These are phyloP conservation scores for Saccopteryx bilineata DNA, from an alignment of 2,113 vertebrate genomes.

Conservation along the genomic window DNA sequence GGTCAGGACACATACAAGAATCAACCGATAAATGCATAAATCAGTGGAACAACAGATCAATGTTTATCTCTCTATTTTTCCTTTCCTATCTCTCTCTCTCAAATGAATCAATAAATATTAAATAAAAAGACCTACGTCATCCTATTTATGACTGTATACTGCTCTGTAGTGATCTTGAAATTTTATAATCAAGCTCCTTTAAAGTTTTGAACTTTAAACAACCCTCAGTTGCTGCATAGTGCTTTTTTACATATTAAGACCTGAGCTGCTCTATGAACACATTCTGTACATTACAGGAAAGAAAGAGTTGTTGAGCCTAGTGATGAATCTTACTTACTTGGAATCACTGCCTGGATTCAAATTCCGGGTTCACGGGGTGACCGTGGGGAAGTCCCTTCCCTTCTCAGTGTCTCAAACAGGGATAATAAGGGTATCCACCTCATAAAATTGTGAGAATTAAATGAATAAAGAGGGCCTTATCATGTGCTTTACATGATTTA, in stretches of 20 bases:
- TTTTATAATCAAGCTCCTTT: not conserved
- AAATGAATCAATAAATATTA: no score
- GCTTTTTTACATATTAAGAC: not conserved
- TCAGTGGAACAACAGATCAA: no score
- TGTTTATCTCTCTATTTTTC: no score
- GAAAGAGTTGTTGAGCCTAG: not conserved
- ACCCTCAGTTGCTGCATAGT: not conserved
- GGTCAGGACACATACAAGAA: no score
- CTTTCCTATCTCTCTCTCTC: no score
- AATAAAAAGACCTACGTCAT: not conserved
- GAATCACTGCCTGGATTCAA: not conserved
- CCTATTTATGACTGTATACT: not conserved
- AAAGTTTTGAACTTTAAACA: not conserved
- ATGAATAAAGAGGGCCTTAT: not conserved
- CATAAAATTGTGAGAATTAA: not conserved
- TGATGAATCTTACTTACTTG: not conserved
- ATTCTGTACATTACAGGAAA: not conserved
- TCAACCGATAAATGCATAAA: no score
- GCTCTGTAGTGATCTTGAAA: not conserved
- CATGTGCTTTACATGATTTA: no score
- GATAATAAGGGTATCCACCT: not conserved
- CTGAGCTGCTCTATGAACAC: not conserved
- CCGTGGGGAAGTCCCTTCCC: not conserved
- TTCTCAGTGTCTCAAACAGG: not conserved
- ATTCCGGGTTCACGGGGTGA: not conserved